Conservation (phyloP, 1,140 invertebrate species). For the Panagrolaimus sp. region DNA sequence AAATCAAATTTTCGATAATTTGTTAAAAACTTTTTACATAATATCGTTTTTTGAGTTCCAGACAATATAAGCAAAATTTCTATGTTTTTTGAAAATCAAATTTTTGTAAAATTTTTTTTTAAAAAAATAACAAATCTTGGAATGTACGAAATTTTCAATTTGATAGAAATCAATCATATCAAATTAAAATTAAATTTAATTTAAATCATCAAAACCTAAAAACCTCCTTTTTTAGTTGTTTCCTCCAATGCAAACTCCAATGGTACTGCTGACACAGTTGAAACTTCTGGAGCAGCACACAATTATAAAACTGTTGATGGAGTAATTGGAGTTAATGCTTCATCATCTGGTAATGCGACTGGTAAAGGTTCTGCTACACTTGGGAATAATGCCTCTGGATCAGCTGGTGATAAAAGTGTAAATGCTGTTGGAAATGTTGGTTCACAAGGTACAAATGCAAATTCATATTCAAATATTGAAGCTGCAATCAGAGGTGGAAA, state of each 20-base stretch:
- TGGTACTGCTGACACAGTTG: slow-evolving; percentile 10
- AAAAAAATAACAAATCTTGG: no score
- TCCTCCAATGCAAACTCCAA: slow-evolving; percentile 14
- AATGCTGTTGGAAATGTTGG: slow-evolving; percentile 18
- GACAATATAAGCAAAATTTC: no score
- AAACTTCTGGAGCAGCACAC: slow-evolving; percentile 12
- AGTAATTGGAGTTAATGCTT: slow-evolving; percentile 13
- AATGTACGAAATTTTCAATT: no score
- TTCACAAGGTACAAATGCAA: slow-evolving; percentile 23
- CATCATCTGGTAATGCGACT: slow-evolving; percentile 14
- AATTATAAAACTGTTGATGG: slow-evolving; percentile 21
- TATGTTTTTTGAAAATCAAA: no score
- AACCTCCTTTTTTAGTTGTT: neutral
- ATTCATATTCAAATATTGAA: slow-evolving; percentile 19
- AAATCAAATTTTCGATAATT: no score
- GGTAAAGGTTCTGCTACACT: slow-evolving; percentile 13
- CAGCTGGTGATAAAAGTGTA: slow-evolving; percentile 3
- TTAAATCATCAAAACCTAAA: no score
- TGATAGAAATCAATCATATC: no score
- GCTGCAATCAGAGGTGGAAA: slow-evolving; percentile 27
- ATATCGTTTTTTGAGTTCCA: no score
- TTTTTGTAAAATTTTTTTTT: no score
- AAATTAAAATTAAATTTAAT: no score
- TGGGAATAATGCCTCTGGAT: slow-evolving; percentile 11
- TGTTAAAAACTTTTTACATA: no score